phyloP scores from a whole-genome alignment of 2,888 invertebrate species.

The Hemicrepidius hirtus region DNA sequence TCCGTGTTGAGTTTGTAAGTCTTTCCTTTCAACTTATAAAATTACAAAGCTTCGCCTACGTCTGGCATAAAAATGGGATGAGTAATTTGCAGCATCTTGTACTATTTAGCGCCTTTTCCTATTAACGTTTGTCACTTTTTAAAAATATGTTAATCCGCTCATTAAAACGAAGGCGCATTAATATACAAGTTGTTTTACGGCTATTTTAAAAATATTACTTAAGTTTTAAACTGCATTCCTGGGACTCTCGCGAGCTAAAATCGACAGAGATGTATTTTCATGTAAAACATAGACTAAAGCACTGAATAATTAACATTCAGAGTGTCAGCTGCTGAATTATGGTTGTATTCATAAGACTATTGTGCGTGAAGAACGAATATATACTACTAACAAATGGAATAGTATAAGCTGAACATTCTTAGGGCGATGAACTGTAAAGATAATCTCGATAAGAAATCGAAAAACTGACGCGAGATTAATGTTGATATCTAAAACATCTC shows the following conservation, averaged over 20 bases:
- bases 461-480: slow-evolving; percentile 43
- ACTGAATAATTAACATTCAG: slow-evolving; percentile 48
- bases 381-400: slow-evolving; percentile 35
- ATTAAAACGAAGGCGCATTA: slow-evolving; percentile 27
- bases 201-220: slow-evolving; percentile 24
- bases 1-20: slow-evolving; percentile 27
- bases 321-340: slow-evolving; percentile 48
- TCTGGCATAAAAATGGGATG: slow-evolving; percentile 20
- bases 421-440: slow-evolving; percentile 42
- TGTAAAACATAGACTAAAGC: slow-evolving; percentile 47
- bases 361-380: slow-evolving; percentile 45
- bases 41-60: slow-evolving; percentile 20
- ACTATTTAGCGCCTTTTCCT: slow-evolving; percentile 23
- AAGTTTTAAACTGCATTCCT: slow-evolving; percentile 39
- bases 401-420: slow-evolving; percentile 36
- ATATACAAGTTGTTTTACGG: slow-evolving; percentile 19
- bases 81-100: slow-evolving; percentile 13
- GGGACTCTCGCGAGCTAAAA: slow-evolving; percentile 35
- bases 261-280: slow-evolving; percentile 49
- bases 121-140: slow-evolving; percentile 33
- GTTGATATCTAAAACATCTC: slow-evolving; percentile 45
- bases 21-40: slow-evolving; percentile 23
- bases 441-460: slow-evolving; percentile 41
- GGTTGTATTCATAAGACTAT: slow-evolving; percentile 44
- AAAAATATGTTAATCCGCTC: slow-evolving; percentile 39